These are phyloP conservation scores for Phrynosoma platyrhinos DNA, from an alignment of 2,113 vertebrate species.

Conservation along the genomic window DNA sequence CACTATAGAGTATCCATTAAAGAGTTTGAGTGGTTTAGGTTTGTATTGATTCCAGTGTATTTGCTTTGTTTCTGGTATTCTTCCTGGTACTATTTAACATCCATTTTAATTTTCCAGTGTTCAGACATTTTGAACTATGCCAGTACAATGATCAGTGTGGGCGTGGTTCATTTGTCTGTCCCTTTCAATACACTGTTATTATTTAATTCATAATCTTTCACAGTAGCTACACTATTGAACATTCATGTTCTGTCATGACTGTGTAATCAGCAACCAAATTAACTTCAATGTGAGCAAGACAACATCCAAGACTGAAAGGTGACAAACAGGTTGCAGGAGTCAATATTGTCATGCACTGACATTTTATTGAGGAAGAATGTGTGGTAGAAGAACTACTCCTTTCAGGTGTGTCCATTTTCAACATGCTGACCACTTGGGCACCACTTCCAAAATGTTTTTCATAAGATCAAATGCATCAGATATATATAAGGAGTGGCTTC, in stretches of 20 bases:
- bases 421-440: neutral
- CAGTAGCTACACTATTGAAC: neutral
- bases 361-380: constrained; percentile 2
- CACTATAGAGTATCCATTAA: neutral
- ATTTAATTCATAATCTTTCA: neutral
- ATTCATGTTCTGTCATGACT: neutral
- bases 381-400: neutral
- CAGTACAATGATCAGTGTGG: neutral
- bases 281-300: neutral
- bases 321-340: neutral
- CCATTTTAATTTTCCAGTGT: neutral
- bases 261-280: constrained; percentile 18
- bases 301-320: neutral
- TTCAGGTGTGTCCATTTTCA: neutral
- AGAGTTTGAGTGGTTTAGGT: neutral
- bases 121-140: neutral
- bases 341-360: neutral
- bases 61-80: neutral
- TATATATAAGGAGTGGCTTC: neutral
- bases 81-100: neutral
- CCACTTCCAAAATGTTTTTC: neutral
- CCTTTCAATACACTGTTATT: neutral
- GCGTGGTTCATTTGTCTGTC: neutral
- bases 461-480: neutral
- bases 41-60: neutral